Evolutionary conservation across 2,888 invertebrate genomes (phyloP).

Genomic region (Tillus elongatus): DNA sequence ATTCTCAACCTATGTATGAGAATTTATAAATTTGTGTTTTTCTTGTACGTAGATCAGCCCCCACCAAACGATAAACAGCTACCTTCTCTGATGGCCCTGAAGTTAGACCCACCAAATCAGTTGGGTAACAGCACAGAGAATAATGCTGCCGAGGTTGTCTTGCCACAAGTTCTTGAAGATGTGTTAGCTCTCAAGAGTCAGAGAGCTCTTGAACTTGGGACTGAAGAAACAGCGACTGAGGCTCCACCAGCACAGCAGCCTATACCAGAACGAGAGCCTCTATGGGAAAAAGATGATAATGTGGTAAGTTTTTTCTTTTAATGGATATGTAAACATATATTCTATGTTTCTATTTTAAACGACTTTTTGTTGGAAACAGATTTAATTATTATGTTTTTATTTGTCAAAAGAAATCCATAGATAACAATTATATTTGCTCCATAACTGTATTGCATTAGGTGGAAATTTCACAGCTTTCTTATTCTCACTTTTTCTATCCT

Average conservation of each 20-base stretch:
- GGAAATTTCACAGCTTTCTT: too few species aligned
- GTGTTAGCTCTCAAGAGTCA: conserved; percentile 82
- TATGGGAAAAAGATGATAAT: conserved; percentile 36
- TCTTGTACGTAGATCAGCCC: too few species aligned
- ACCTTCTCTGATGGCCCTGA: conserved; percentile 54
- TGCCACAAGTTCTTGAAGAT: conserved; percentile 84
- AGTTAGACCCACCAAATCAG: conserved; percentile 57
- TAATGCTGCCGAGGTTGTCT: conserved; percentile 49
- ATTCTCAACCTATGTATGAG: too few species aligned
- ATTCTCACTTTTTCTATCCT: too few species aligned
- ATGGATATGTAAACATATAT: too few species aligned
- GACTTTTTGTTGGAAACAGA: background rate
- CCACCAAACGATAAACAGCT: conserved; percentile 36
- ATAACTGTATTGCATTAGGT: too few species aligned
- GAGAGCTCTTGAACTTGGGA: conserved; percentile 70
- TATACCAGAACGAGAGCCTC: conserved; percentile 21
- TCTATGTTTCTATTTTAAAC: too few species aligned
- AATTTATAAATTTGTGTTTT: too few species aligned
- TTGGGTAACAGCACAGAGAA: conserved; percentile 44
- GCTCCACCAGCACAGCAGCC: conserved; percentile 18
- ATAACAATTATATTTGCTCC: background rate
- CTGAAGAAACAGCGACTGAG: conserved; percentile 20
- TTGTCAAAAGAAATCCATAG: conserved; percentile 5
- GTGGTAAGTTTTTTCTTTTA: conserved; percentile 19
- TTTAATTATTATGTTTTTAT: conserved; percentile 1